Conservation (phyloP, 2,888 invertebrate species). For the Acanthosepion esculentum region DNA sequence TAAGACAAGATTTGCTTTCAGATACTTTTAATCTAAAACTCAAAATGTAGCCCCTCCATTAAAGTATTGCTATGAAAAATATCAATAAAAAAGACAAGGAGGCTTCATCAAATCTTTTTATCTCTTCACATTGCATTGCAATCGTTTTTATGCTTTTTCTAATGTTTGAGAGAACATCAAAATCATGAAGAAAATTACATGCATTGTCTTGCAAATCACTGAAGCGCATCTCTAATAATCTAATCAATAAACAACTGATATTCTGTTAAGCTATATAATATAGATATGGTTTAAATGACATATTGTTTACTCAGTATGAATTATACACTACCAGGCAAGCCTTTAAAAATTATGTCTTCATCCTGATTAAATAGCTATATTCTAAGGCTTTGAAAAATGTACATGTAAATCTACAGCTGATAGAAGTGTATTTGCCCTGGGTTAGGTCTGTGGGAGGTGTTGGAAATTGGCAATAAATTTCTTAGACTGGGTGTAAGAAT, state of each 20-base stretch:
- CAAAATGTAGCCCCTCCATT: not conserved
- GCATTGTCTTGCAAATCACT: not conserved
- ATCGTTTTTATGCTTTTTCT: not conserved
- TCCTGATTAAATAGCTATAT: too few relatives aligned
- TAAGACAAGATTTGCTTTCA: slow-evolving; percentile 33
- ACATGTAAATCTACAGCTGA: too few relatives aligned
- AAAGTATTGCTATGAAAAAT: not conserved
- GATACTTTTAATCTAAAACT: not conserved
- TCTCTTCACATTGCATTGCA: not conserved
- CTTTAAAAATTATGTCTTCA: too few relatives aligned
- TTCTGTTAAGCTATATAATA: too few relatives aligned
- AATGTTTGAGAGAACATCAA: not conserved
- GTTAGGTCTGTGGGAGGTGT: too few relatives aligned
- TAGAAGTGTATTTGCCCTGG: too few relatives aligned
- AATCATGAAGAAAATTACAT: not conserved
- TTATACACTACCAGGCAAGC: too few relatives aligned
- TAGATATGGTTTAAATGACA: too few relatives aligned
- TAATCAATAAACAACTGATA: not conserved
- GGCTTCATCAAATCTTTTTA: not conserved
- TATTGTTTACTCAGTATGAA: too few relatives aligned
- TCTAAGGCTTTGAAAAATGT: too few relatives aligned
- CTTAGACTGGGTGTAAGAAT: too few relatives aligned
- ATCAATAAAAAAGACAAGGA: not conserved
- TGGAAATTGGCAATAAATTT: too few relatives aligned
- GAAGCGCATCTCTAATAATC: not conserved